Base-by-base conservation (phyloP, 2,797 vertebrate species). In the Crypturellus tataupa region DNA sequence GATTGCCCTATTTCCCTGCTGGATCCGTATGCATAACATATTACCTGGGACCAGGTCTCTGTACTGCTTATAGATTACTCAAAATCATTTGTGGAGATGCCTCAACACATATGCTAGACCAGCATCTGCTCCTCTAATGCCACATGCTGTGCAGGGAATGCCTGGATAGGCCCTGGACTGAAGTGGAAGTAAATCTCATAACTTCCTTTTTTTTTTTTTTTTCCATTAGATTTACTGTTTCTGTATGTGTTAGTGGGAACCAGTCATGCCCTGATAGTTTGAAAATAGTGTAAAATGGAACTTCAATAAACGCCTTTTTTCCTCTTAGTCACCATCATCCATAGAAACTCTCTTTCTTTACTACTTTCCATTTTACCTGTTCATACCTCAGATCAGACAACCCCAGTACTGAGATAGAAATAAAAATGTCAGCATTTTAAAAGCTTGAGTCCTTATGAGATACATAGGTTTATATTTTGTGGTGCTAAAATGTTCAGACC, bases 391-490 rank as follows among this genome's bases (percentile, higher is more conserved):
- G 56, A 80, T 95, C 78, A 96, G 80, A 89, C 63, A 95, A 51
- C n/a, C 42, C n/a, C 64, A 87, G 51, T 53, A 31, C 20, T 73
- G 82, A 92, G 86, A 88, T 25, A 76, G 82, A 91, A 93, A 96
- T 94, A 84, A 92, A 97, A 96, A 56, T 71, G 77, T 91, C 89
- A 92, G 19, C 19, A 51, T 95, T 94, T 96, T 88, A 95, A 92
- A 93, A 84, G 84, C 80, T 35, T 23, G 47, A 82, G 27, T 87
- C 80, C 86, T 96, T 97, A 94, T 68, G 83, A 96, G 93, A 95
- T 82, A 92, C 91, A 93, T 42, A 85, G 40, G 82, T 96, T 97
- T 97, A 80, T 94, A 90, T 96, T 97, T 97, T 95, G 83, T 89
- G 44, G 62, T 96, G 82, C 68, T 97, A 91, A 96, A 94, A 94